These are phyloP conservation scores for Ptychadena robeensis DNA, from an alignment of 2,797 vertebrate species.

Conservation along the genomic window DNA sequence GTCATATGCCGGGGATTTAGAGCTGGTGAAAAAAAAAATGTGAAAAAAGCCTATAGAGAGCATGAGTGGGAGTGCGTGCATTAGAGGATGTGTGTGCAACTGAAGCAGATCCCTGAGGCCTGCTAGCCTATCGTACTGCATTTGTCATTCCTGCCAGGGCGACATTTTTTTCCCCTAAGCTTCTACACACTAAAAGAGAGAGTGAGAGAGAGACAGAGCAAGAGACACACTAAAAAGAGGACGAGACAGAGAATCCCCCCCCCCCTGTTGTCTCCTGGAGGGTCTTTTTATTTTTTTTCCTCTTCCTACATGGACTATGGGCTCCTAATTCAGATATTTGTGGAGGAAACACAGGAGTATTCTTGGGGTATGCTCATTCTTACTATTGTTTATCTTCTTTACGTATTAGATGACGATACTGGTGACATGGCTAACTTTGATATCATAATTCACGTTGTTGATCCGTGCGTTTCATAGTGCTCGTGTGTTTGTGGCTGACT, in stretches of 20 bases:
- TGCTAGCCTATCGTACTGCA: slow-evolving; percentile 80
- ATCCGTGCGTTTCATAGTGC: not conserved
- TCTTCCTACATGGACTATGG: slow-evolving; percentile 72
- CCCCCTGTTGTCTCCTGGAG: slow-evolving; percentile 72
- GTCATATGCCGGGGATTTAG: slow-evolving; percentile 99
- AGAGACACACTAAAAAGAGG: slow-evolving; percentile 73
- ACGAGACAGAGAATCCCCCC: slow-evolving; percentile 72
- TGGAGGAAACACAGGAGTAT: slow-evolving; percentile 72
- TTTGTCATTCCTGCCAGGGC: slow-evolving; percentile 81
- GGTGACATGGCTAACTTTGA: slow-evolving; percentile 66
- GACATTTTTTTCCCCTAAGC: slow-evolving; percentile 76
- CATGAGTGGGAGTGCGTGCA: slow-evolving; percentile 79
- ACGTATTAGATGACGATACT: slow-evolving; percentile 63
- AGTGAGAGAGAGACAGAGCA: slow-evolving; percentile 73
- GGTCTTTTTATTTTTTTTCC: slow-evolving; percentile 66
- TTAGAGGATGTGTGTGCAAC: slow-evolving; percentile 82
- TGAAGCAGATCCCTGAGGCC: slow-evolving; percentile 84
- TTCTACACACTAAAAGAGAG: slow-evolving; percentile 73
- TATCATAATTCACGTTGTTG: slow-evolving; percentile 66
- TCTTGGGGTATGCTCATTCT: slow-evolving; percentile 69
- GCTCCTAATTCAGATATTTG: slow-evolving; percentile 70
- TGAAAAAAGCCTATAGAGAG: slow-evolving; percentile 74
- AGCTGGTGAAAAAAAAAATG: slow-evolving; percentile 76
- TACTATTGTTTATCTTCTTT: slow-evolving; percentile 63
- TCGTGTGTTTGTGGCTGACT: not conserved